Evolutionary conservation across 1,140 invertebrate species (phyloP), one percentile per base, ranked within the genome.

Genomic region (Ephestia elutella): DNA sequence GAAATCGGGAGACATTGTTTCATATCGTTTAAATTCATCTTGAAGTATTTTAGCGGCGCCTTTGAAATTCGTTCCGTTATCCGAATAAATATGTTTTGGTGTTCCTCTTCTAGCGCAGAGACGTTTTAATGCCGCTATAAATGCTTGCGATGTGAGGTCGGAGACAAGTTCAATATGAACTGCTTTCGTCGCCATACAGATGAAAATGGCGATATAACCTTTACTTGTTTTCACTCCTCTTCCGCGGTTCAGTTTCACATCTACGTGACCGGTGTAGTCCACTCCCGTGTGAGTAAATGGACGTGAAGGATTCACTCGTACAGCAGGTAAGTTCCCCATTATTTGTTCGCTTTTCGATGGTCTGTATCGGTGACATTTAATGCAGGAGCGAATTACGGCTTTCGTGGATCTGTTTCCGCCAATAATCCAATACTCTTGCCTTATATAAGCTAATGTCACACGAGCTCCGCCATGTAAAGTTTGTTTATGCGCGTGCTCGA

Each of bases 151-250:
- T 0, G 59, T 53, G 1, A 65, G 11, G 13, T 61, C 55, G 13
- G 48, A 20, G 0, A 65, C 63, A 8, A 58, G 44, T 48, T 65
- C 63, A 4, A 65, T n/a, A n/a, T 65, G 63, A 10, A 65, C 44
- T 7, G 63, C 59, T 49, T 61, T 65, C 0, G 59, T 65, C 11
- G 49, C 44, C 59, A 65, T 62, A 50, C 63, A 65, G 15, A 65
- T 38, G 18, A 65, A 65, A 15, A 65, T 10, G 3, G 51, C 53
- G 3, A 65, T 56, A 21, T 65, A 65, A 5, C 30, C 59, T 50
- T 65, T 65, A 7, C 17, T 38, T 2, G 53, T 57, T 48, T 56
- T 61, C 17, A 8, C 20, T 38, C 60, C 60, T 56, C 63, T 18
- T 4, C 48, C 53, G 15, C 56, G 61, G n/a, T 49, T 57, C 3